Base-by-base conservation (phyloP, 2,888 invertebrate species). In the Petrolisthes manimaculis region DNA sequence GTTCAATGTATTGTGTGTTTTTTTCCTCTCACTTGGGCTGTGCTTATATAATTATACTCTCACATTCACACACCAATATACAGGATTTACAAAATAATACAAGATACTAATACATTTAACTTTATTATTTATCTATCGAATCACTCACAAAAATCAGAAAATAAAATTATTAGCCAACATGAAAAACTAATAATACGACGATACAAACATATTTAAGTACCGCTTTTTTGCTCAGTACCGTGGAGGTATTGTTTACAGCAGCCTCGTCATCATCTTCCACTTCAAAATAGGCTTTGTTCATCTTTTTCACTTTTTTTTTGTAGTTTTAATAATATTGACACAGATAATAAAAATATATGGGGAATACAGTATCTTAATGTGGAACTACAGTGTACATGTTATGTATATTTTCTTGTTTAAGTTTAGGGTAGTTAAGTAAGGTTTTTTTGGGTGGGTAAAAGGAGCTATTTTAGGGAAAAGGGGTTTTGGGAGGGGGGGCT, bases 121-220 rank as follows among this genome's bases (percentile, higher is more conserved):
- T 89, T 89, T 89, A 89, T 89, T 89, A 89, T 89, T 89, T 86
- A 89, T 89, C 89, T 89, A 89, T 89, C 85, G 89, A 89, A 89
- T 89, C 89, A 89, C 89, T 89, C 89, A 89, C 89, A 89, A 89
- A 89, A 89, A 89, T 89, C 89, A 89, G 89, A 89, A 89, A 89
- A 89, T 89, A 89, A 89, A 89, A 89, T 89, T 89, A 89, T 89
- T 89, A 89, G 89, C 89, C 85, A 89, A 89, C 89, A 89, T 89
- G 89, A 89, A 89, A 89, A 89, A 89, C 85, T 89, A 89, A 89
- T 85, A 82, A 89, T 89, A 89, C 89, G 37, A 37, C 37, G 37
- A 89, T 89, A 89, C 85, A 89, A 82, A 74, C 55, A 55, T 80
- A 53, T 86, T 88, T 89, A 89, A 89, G 89, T 89, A 89, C 89